A percentile compares a stretch with the other conserved stretches of the same genome.
Evolutionary conservation across 92 coral and sea anemone species (phyloP).

Genomic region (Palythoa heliodiscus): DNA sequence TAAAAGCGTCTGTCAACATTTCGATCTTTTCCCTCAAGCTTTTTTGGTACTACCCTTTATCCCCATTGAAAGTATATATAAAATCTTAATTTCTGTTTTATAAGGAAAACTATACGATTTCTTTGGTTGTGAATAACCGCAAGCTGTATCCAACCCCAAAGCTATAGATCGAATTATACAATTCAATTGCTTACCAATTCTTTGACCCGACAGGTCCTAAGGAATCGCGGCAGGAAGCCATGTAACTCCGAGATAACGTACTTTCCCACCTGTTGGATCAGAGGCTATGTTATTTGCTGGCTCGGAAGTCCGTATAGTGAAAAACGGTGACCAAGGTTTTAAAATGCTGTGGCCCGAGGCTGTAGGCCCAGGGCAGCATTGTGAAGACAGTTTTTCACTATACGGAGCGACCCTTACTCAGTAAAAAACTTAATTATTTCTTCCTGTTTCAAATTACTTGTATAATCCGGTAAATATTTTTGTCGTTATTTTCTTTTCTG

Average conservation of each 20-base stretch:
- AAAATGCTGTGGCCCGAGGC: too few relatives aligned
- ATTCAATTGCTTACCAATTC: conserved; percentile 53
- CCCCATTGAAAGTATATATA: too few relatives aligned
- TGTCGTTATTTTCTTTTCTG: too few relatives aligned
- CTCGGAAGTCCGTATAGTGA: background rate
- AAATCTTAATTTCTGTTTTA: background rate
- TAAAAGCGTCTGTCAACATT: too few relatives aligned
- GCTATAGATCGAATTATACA: background rate
- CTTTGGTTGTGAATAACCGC: background rate
- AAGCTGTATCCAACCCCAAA: background rate
- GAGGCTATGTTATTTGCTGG: background rate
- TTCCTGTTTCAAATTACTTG: too few relatives aligned
- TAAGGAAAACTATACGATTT: background rate
- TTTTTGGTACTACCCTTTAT: background rate
- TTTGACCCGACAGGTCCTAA: conserved; percentile 77
- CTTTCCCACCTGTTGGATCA: conserved; percentile 66
- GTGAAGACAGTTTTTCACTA: too few relatives aligned
- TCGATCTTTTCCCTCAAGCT: background rate
- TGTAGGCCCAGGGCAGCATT: too few relatives aligned
- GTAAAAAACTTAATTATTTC: too few relatives aligned
- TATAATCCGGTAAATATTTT: too few relatives aligned
- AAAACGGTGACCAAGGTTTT: background rate
- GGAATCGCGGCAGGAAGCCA: conserved; percentile 64
- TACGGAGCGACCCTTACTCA: too few relatives aligned
- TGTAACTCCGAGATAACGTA: conserved; percentile 75